Base-by-base conservation (phyloP, 2,888 invertebrate genomes). In the Geotrupes spiniger region DNA sequence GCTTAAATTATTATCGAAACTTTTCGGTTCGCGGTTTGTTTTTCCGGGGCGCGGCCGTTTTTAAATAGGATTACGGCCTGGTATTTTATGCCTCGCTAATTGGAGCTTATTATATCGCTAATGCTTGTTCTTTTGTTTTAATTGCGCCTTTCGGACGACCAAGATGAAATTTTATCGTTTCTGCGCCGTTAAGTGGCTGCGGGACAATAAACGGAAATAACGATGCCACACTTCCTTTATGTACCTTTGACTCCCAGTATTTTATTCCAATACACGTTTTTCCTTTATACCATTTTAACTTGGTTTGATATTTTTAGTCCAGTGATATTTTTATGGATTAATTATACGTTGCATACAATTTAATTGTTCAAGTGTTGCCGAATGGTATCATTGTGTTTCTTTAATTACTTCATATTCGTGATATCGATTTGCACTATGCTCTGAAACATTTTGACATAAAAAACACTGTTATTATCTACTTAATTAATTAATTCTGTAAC, bases 51-150 rank as follows among this genome's bases (percentile, higher is more conserved):
- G 38, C 33, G 25, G 43, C 40, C 38, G 51, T 46, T 53, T 54
- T 53, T 47, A 53, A 55, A 53, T 49, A 54, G 56, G 58, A 58
- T 58, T 57, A 36, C 25, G 43, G 38, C 25, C n/a, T 29, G 36
- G 16, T 42, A 28, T 50, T 55, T 51, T 40, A 51, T 42, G 53
- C 49, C 38, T 37, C 47, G 46, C 58, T 61, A 61, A 61, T 61
- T 61, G 59, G 59, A 56, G 56, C 54, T 61, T 59, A 61, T 61
- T 59, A 59, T 59, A 56, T 58, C 41, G 49, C 43, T 55, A 55
- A 55, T 55, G 46, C 54, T 42, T 43, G 42, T 53, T 53, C 54
- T 53, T 57, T 55, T 55, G 54, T 55, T 53, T 54, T 54, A 54
- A 57, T 57, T 57, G 54, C 48, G 12, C 37, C 28, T 25, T 46